Conservation (phyloP, 2,113 vertebrate species). For the Brachirus orientalis region DNA sequence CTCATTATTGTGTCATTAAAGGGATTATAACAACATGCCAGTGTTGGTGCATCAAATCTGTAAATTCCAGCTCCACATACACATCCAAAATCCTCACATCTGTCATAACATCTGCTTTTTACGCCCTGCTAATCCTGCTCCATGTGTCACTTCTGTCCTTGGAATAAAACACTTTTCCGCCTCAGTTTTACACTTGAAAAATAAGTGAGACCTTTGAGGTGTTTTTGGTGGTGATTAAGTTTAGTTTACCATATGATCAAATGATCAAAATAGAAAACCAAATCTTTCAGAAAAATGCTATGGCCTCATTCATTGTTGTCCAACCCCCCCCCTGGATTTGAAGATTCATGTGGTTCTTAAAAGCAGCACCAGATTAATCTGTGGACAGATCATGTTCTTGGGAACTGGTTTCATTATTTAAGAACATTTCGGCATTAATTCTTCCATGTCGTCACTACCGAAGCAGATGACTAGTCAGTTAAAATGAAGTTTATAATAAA, state of each 20-base stretch:
- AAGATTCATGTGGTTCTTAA: conserved; percentile 12
- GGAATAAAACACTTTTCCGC: not conserved
- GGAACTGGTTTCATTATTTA: not conserved
- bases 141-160: conserved; percentile 13
- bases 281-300: no score
- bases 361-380: not conserved
- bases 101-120: conserved; percentile 44
- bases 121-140: no score
- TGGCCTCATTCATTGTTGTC: not conserved
- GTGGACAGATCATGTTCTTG: not conserved
- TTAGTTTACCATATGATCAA: no score
- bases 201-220: not conserved
- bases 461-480: not conserved
- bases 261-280: not conserved
- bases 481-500: conserved; percentile 15
- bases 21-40: not conserved
- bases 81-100: conserved; percentile 40
- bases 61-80: conserved; percentile 32
- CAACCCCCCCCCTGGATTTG: not conserved
- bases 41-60: conserved; percentile 3
- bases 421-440: conserved; percentile 16
- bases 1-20: no score
- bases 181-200: not conserved
- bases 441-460: not conserved
- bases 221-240: no score